Evolutionary conservation across 2,797 vertebrate species (phyloP).

Genomic region (Nannoperca obscura): DNA sequence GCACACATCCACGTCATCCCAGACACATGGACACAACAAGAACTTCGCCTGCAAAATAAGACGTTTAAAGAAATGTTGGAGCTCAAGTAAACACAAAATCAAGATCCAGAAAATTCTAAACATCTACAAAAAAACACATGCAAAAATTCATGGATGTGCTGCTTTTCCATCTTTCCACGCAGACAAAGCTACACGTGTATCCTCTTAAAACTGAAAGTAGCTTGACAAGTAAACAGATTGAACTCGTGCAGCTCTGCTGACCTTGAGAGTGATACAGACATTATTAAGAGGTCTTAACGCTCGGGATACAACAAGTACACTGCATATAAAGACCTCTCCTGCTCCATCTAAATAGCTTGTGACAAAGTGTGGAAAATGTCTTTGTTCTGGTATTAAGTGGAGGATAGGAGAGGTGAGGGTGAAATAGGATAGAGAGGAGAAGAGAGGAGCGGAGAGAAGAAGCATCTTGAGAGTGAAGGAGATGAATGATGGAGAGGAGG

Average conservation of each 20-base stretch:
- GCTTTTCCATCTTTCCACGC: conserved; percentile 17
- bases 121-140: too few relatives aligned
- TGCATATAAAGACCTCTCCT: conserved; percentile 70
- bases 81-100: too few relatives aligned
- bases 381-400: conserved; percentile 76
- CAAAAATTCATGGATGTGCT: background rate
- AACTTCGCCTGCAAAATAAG: background rate
- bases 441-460: conserved; percentile 16
- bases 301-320: conserved; percentile 68
- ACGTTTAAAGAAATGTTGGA: too few relatives aligned
- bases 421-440: conserved; percentile 57
- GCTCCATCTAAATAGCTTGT: conserved; percentile 72
- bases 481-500: conserved; percentile 59
- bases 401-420: conserved; percentile 65
- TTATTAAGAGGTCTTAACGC: conserved; percentile 67
- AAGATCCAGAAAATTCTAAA: background rate
- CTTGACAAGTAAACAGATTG: conserved; percentile 52
- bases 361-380: conserved; percentile 78
- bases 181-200: conserved; percentile 17
- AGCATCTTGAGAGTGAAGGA: conserved; percentile 52
- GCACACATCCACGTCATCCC: conserved; percentile 33
- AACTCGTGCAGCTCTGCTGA: conserved; percentile 52
- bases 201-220: conserved; percentile 23
- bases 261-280: conserved; percentile 61
- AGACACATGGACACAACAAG: background rate